Evolutionary conservation across 2,113 vertebrate species (phyloP), one percentile per base, ranked within the genome.

Genomic region (Tetrao urogallus): DNA sequence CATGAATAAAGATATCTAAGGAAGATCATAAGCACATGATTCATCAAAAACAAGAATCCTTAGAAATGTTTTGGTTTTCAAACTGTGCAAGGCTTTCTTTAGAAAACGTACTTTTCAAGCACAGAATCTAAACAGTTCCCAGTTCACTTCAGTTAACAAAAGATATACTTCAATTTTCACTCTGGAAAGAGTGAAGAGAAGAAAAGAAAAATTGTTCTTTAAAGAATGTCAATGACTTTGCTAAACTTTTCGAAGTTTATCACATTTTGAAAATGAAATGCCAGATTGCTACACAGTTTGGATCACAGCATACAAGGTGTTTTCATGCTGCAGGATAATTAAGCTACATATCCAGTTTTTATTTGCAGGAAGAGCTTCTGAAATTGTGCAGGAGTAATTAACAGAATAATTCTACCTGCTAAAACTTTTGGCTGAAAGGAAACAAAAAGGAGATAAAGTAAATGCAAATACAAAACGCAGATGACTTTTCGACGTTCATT

Each of bases 11-110:
- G 69, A 56, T 82, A 78, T n/a, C 42, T 82, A 57, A 57, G 42
- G 70, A 92, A 92, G 70, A 71, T 75, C 66, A 91, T 52, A 93
- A 94, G 82, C 54, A 92, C 20, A 52, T 69, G 93, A 91, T 74
- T 89, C 66, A 85, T 91, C 66, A 79, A 40, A 76, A 92, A 65
- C 42, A 54, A 67, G 34, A 93, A 86, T 69, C 47, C 57, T 91
- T 87, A 78, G 57, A 87, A 90, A 72, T 19, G 71, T 76, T 90
- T 89, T 18, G 4, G 7, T 72, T 73, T 82, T 82, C 34, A 72
- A 87, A 82, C 27, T 45, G 21, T 56, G 8, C 52, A 87, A 87
- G 21, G 1, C 65, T 92, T 75, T 36, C 28, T 67, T 83, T 67
- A 50, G 27, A 47, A 78, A 93, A 92, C 50, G 42, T 8, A 42